Conservation (phyloP, 2,113 vertebrate species). For the Pandion haliaetus region DNA sequence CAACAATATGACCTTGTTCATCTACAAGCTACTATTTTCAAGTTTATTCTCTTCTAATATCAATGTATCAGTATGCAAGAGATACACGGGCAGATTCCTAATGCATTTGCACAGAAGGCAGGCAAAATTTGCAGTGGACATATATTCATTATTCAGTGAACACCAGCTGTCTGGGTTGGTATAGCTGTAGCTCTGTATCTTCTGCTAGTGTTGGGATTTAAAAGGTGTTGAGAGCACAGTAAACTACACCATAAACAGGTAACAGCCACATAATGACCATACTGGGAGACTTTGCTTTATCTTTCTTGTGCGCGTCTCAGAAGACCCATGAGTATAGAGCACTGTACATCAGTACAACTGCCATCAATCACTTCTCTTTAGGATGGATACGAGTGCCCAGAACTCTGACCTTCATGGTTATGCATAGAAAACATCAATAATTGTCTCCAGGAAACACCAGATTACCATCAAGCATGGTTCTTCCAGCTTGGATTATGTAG, state of each 20-base stretch:
- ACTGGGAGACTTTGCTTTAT: neutral
- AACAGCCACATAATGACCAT: neutral
- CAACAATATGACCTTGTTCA: neutral
- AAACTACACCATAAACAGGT: neutral
- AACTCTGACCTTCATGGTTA: neutral
- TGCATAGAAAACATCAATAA: neutral
- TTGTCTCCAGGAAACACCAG: neutral
- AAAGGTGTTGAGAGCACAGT: neutral
- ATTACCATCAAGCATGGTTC: neutral
- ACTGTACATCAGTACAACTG: neutral
- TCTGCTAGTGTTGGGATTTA: neutral
- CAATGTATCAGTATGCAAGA: neutral
- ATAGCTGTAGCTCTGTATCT: neutral
- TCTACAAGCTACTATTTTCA: neutral
- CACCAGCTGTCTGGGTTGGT: neutral
- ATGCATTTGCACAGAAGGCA: neutral
- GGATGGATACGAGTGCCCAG: neutral
- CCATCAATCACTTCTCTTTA: neutral
- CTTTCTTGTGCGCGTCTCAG: rapidly evolving
- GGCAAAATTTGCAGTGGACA: neutral
- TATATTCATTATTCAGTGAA: neutral
- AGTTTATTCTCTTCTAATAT: neutral
- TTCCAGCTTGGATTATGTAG: neutral
- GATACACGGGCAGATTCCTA: neutral
- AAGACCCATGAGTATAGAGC: neutral